Evolutionary conservation across 2,888 invertebrate species (phyloP), one percentile per base, ranked within the genome.

Genomic region (Hirtodrosophila duncani): DNA sequence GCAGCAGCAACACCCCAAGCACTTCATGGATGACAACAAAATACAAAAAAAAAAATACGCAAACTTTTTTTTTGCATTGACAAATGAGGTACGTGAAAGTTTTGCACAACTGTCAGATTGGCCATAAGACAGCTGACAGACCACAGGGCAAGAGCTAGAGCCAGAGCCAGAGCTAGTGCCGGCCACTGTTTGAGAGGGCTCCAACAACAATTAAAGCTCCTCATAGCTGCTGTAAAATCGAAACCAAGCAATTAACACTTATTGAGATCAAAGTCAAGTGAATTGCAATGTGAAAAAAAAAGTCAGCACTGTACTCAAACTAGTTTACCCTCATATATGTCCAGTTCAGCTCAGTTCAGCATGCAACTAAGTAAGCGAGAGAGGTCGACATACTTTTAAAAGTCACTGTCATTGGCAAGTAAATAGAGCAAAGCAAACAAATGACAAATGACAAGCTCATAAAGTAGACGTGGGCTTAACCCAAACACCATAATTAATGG

Each of bases 51-150:
- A 37, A 24, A 33, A 10, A 5, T 6, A 8, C 10, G 20, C 45
- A 39, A 60, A 34, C 46, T 45, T 68, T 61, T 56, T 77, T 74
- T 64, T 67, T 78, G 53, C 67, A 79, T 75, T 79, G 72, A 68
- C 80, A 74, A 74, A 74, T 74, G 74, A 80, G 72, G 33, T 77
- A 68, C 74, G 74, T 77, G 72, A 75, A 75, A 80, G 74, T 80
- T 75, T 77, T 55, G 34, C 55, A 50, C 44, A 65, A 55, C 30
- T 55, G 39, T 13, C 30, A 11, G 43, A 29, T 39, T 29, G 42
- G n/a, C n/a, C n/a, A n/a, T n/a, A n/a, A n/a, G n/a, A n/a, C n/a
- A n/a, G n/a, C n/a, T n/a, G n/a, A n/a, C n/a, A n/a, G n/a, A n/a
- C n/a, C n/a, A n/a, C n/a, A n/a, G n/a, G n/a, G n/a, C n/a, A n/a